Base-by-base conservation (phyloP, 2,113 vertebrate genomes). In the Petrocephalus zakoni region DNA sequence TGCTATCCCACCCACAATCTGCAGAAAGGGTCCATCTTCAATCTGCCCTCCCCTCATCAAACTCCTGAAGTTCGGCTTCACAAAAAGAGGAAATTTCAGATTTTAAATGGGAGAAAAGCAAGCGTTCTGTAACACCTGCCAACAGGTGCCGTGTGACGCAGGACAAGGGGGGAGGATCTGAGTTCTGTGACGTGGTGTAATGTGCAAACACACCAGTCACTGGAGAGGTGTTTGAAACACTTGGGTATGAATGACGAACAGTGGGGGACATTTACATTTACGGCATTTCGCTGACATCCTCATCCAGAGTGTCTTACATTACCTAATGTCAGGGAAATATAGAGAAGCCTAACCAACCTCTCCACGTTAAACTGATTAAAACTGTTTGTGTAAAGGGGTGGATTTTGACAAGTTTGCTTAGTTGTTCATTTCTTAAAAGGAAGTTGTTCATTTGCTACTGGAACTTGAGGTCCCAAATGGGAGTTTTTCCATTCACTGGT, bases 41-140 rank as follows among this genome's bases (percentile, higher is more conserved):
- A 96, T 92, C 96, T 95, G 96, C 92, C 94, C 95, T 87, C 91
- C 94, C 10, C 93, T 95, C 93, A 96, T 94, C 94, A 96, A 94
- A 11, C 91, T 92, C 89, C 91, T 92, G 89, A 95, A 75, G 58
- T 88, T 92, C 0, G 90, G 89, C 96, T 96, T 52, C 82, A 84
- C 5, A 11, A 25, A 52, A 37, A 37, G 34, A 19, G 17, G 29
- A 75, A 7, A 75, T 19, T 75, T 75, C 72, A 75, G 34, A 75
- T 75, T 75, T 75, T 42, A 42, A 42, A 42, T 42, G 34, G 17
- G 72, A 75, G 34, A 19, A 75, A 19, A 15, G 19, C 72, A 19
- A 53, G 13, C 52, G 1, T 42, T 19, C 37, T 78, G 72, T 37
- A 19, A 8, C 15, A 78, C 4, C 15, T 5, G 5, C 53, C 53